phyloP scores from a whole-genome alignment of 2,797 vertebrate species.

The Karalla daura region DNA sequence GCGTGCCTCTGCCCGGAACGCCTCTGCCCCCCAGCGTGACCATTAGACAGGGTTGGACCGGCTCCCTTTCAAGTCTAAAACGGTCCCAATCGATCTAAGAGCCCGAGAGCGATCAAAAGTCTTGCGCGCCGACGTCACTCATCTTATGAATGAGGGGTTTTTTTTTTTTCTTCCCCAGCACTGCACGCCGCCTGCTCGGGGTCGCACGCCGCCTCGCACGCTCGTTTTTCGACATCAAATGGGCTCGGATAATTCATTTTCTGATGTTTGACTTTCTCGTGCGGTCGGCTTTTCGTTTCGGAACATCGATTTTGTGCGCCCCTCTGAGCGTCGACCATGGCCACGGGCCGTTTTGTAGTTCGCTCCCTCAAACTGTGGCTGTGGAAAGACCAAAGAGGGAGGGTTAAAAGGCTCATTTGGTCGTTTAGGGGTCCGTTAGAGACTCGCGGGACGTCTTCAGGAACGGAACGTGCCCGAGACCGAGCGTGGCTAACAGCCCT shows the following conservation, averaged over 20 bases:
- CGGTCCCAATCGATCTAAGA: background rate
- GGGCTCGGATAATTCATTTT: background rate
- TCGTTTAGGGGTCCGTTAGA: too few relatives aligned
- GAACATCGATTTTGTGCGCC: constrained; percentile 2
- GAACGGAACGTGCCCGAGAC: too few relatives aligned
- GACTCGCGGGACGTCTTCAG: too few relatives aligned
- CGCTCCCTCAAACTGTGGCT: too few relatives aligned
- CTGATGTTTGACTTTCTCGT: background rate
- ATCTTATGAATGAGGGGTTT: background rate
- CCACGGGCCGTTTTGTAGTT: too few relatives aligned
- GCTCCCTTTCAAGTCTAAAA: background rate
- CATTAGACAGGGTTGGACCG: background rate
- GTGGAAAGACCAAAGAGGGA: too few relatives aligned
- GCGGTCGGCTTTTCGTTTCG: background rate
- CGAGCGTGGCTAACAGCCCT: background rate
- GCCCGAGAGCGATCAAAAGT: background rate
- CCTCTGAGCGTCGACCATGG: too few relatives aligned
- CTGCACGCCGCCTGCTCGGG: too few relatives aligned
- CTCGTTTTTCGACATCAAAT: background rate
- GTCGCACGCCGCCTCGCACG: background rate
- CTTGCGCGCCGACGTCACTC: background rate
- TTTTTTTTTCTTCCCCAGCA: too few relatives aligned
- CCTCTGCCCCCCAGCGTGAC: background rate
- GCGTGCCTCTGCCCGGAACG: background rate
- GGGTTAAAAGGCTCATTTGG: too few relatives aligned